Percentiles rank a stretch among this genome's conserved stretches.
These are phyloP conservation scores for Lepetodrilus schrolli DNA, from an alignment of 2,888 invertebrate species.

Conservation along the genomic window DNA sequence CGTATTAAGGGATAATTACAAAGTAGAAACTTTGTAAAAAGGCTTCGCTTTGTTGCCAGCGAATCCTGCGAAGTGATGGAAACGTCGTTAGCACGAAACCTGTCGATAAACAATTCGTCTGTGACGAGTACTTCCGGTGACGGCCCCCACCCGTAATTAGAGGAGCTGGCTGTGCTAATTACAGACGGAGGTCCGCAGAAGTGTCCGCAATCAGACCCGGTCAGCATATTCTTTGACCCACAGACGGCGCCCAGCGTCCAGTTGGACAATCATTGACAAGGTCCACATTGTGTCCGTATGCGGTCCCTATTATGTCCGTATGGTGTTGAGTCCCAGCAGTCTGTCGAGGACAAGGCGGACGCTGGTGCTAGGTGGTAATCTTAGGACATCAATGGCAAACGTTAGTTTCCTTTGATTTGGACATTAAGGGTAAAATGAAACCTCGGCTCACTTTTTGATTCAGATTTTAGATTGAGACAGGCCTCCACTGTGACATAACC, in stretches of 20 bases:
- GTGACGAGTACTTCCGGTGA: not conserved
- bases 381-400: not conserved
- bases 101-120: not conserved
- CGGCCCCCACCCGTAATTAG: not conserved
- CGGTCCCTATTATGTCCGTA: constrained; percentile 1
- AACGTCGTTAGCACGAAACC: not conserved
- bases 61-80: not conserved
- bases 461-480: too few species aligned
- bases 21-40: constrained; percentile 1
- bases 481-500: too few species aligned
- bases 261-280: not conserved
- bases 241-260: too few species aligned
- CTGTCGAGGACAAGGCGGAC: too few species aligned
- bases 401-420: not conserved
- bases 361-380: constrained; percentile 9
- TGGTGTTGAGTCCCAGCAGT: not conserved
- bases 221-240: not conserved
- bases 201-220: constrained; percentile 8
- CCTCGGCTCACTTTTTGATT: too few species aligned
- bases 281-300: not conserved
- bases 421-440: too few species aligned
- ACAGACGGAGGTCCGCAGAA: not conserved
- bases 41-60: not conserved
- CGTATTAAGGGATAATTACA: constrained; percentile 8
- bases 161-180: constrained; percentile 3